Base-by-base conservation (phyloP, 2,797 vertebrate genomes). In the Benthosema pterotum region DNA sequence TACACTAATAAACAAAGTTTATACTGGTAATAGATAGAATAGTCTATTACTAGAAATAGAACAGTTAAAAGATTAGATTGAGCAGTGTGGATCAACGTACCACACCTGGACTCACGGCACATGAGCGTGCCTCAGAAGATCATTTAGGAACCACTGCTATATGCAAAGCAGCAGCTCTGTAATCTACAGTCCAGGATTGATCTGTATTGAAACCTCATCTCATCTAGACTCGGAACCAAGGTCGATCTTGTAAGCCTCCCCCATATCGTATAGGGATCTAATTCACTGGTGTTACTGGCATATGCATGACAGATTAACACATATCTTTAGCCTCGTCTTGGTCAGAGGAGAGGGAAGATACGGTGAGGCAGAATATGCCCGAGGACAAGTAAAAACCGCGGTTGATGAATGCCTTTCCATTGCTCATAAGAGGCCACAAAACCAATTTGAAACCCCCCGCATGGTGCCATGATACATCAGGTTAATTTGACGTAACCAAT, bases 401-500 rank as follows among this genome's bases (percentile, higher is more conserved):
- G 46, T 60, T 83, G 80, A 88, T 68, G 42, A 76, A 80, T 79
- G 64, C 52, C 60, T 43, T 25, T 67, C 78, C 64, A 84, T 82
- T 72, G 75, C 82, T 87, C 79, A 87, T 68, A 82, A 82, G 53
- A 61, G 75, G 58, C 78, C 74, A 78, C 78, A 85, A 82, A 90
- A 86, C 83, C 82, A 85, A 87, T 90, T 84, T 85, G 70, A 87
- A 83, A 57, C 60, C 57, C 72, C 76, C 79, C 63, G 84, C 70
- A 73, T 71, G 78, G 57, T 12, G 50, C 69, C 63, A 72, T 84
- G 83, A 90, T 90, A 86, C 84, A 89, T 90, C 84, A 86, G 83
- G 73, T 87, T 91, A 85, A 91, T 91, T 88, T 91, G 86, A 91
- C 77, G 69, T 83, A 91, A 89, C 82, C 78, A 84, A 88, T 91